A percentile compares a stretch with the other conserved stretches of the same genome.
These are phyloP conservation scores for Lophotis ruficrista DNA, from an alignment of 2,113 vertebrate species.

Conservation along the genomic window DNA sequence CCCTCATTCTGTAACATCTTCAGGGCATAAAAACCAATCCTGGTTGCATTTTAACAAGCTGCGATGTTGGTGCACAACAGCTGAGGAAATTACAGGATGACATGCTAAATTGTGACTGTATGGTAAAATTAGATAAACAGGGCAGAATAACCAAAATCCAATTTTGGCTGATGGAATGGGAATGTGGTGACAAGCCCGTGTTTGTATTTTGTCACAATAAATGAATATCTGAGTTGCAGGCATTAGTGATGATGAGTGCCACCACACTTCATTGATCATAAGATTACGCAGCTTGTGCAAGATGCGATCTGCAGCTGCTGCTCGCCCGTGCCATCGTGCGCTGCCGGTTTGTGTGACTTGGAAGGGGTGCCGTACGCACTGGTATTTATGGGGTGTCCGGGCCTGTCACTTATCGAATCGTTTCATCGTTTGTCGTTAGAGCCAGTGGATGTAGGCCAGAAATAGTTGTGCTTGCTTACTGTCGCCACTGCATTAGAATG, in stretches of 20 bases:
- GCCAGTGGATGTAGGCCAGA: background rate
- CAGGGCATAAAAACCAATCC: background rate
- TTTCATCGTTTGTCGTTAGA: background rate
- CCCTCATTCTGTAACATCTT: background rate
- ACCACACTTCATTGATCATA: background rate
- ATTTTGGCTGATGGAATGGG: background rate
- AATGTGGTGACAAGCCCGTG: background rate
- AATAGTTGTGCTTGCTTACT: background rate
- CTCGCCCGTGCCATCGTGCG: fast-evolving
- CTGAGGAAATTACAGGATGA: background rate
- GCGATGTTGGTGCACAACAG: background rate
- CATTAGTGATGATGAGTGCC: background rate
- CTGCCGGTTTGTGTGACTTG: background rate
- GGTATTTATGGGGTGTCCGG: background rate
- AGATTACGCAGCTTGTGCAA: background rate
- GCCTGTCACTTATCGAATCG: background rate
- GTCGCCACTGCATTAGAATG: background rate
- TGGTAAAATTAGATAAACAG: background rate
- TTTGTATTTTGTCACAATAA: background rate
- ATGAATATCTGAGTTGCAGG: background rate
- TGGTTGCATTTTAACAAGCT: background rate
- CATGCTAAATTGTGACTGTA: background rate
- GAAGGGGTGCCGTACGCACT: background rate
- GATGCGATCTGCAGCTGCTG: background rate
- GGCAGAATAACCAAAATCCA: background rate